Evolutionary conservation across 2,797 vertebrate species (phyloP), one percentile per base, ranked within the genome.

Genomic region (Falco columbarius): DNA sequence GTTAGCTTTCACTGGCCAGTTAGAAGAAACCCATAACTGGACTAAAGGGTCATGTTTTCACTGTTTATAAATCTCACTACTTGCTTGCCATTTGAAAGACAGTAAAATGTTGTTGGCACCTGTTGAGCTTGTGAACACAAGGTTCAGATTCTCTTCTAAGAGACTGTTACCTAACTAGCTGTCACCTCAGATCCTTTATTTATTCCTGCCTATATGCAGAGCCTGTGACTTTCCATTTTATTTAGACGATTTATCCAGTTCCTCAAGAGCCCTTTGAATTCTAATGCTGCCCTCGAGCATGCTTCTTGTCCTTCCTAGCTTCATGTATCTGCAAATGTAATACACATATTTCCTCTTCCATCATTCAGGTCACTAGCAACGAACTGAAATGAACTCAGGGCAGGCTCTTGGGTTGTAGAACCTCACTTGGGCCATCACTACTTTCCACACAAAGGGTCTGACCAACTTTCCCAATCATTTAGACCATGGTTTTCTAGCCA

Each of bases 161-260:
- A 81, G 84, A 89, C 92, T 91, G 44, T 87, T 89, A 92, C 75
- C 75, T 81, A 94, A 93, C 56, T 56, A 90, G 70, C 71, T 76
- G 81, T 65, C 86, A 89, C 89, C 56, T 59, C 51, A 93, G 73
- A 86, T 84, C 76, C 73, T 93, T 72, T 92, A 67, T 83, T 94
- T 96, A 87, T 81, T 86, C 89, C 65, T 71, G 63, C 55, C 89
- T 81, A 14, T 0, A 4, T 23, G 3, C 56, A 54, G 74, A 91
- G 71, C 47, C 81, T 93, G 54, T 81, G 79, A 68, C 58, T 95
- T 92, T 61, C 86, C 81, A 94, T 94, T 94, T 95, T 77, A 85
- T 95, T 97, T 92, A 94, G 94, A 77, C 89, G 65, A 95, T 92
- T 83, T 81, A 94, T 95, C 79, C 81, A 86, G 79, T 86, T 93